A percentile compares a stretch with the other conserved stretches of the same genome.
Conservation (phyloP, 1,140 invertebrate genomes). For the Apis florea region DNA sequence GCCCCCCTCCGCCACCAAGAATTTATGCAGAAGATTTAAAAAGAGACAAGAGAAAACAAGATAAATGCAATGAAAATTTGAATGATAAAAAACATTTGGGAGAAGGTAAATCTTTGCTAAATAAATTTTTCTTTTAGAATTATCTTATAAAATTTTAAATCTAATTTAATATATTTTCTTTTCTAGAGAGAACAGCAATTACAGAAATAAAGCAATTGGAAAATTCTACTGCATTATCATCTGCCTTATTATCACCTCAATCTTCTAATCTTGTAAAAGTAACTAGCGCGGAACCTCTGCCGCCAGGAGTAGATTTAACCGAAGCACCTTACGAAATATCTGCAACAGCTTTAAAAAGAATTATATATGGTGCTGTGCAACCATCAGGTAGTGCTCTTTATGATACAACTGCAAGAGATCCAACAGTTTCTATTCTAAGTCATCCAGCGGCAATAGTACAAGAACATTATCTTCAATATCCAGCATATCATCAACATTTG, state of each 20-base stretch:
- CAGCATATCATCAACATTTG: slow-evolving; percentile 76
- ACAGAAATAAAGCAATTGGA: slow-evolving; percentile 23
- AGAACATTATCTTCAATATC: slow-evolving; percentile 76
- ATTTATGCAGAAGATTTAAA: slow-evolving; percentile 75
- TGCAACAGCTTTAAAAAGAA: slow-evolving; percentile 53
- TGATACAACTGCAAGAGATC: slow-evolving; percentile 71
- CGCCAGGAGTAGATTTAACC: slow-evolving; percentile 80
- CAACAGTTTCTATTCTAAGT: slow-evolving; percentile 69
- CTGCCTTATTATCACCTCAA: slow-evolving; percentile 47
- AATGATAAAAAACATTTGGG: slow-evolving; percentile 52
- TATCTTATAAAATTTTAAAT: neutral
- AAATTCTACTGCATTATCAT: slow-evolving; percentile 31
- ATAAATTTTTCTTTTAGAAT: neutral
- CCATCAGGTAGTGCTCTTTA: slow-evolving; percentile 75
- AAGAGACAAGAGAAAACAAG: slow-evolving; percentile 64
- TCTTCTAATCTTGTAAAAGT: slow-evolving; percentile 19
- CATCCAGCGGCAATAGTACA: slow-evolving; percentile 76
- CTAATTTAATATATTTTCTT: neutral
- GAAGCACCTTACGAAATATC: slow-evolving; percentile 72
- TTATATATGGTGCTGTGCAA: slow-evolving; percentile 70
- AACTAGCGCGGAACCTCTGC: slow-evolving; percentile 74
- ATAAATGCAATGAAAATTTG: slow-evolving; percentile 52
- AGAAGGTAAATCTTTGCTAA: slow-evolving; percentile 32
- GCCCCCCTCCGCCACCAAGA: slow-evolving; percentile 75
- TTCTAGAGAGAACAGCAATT: slow-evolving; percentile 51